These are phyloP conservation scores for Heliconius nattereri DNA, from an alignment of 1,140 invertebrate species.

Conservation along the genomic window DNA sequence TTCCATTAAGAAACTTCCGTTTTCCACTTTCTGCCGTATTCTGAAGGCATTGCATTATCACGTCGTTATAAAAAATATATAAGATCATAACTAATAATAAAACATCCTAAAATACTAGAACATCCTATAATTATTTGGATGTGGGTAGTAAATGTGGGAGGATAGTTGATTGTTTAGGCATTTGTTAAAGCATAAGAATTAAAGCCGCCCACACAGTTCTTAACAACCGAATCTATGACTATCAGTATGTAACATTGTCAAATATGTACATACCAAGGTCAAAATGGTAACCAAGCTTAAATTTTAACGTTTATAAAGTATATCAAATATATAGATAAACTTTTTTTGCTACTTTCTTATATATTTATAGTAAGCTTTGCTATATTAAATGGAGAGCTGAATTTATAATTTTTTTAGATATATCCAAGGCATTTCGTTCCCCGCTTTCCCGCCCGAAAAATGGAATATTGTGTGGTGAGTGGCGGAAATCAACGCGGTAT, in stretches of 20 bases:
- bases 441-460: no score
- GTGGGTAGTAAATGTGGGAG: not conserved
- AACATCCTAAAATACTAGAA: not conserved
- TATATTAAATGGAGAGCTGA: no score
- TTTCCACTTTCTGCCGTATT: not conserved
- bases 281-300: not conserved
- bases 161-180: not conserved
- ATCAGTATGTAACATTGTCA: not conserved
- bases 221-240: not conserved
- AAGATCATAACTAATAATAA: no score
- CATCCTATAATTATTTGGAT: not conserved
- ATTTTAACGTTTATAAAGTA: no score
- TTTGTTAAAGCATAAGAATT: not conserved
- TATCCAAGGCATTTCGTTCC: no score
- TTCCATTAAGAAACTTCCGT: not conserved
- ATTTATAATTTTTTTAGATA: no score
- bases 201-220: not conserved
- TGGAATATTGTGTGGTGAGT: no score
- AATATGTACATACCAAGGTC: not conserved
- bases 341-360: no score
- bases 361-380: no score
- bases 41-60: not conserved
- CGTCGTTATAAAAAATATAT: no score
- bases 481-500: no score
- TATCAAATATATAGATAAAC: no score